Percentiles rank a stretch among this genome's conserved stretches.
phyloP scores from a whole-genome alignment of 2,113 vertebrate species.

The Alligator mississippiensis region DNA sequence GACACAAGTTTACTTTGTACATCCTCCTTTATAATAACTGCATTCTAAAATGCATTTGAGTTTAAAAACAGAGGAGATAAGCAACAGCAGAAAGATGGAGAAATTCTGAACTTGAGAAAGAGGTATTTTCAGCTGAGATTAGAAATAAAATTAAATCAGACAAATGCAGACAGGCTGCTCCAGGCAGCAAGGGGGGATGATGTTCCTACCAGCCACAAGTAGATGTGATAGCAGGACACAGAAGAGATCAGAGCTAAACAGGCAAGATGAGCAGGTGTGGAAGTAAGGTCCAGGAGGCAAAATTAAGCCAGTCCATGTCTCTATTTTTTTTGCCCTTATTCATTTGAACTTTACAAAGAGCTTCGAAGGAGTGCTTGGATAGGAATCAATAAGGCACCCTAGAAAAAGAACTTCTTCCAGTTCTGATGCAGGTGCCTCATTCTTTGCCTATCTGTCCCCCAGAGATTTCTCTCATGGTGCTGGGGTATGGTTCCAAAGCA shows the following conservation, averaged over 20 bases:
- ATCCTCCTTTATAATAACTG: slow-evolving; percentile 44
- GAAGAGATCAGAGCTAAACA: slow-evolving; percentile 48
- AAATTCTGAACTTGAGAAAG: slow-evolving; percentile 59
- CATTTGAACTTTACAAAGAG: slow-evolving; percentile 54
- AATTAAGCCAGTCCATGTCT: slow-evolving; percentile 47
- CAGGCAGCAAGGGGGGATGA: slow-evolving; percentile 31
- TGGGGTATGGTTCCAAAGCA: slow-evolving; percentile 53
- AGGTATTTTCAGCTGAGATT: slow-evolving; percentile 59
- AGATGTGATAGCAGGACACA: slow-evolving; percentile 45
- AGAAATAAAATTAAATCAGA: slow-evolving; percentile 60
- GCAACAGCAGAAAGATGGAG: slow-evolving; percentile 53
- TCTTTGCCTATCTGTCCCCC: slow-evolving; percentile 57
- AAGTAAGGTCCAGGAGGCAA: slow-evolving; percentile 45
- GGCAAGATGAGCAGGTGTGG: slow-evolving; percentile 15
- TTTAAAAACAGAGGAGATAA: slow-evolving; percentile 67
- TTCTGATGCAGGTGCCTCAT: slow-evolving; percentile 64
- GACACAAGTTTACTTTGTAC: slow-evolving; percentile 37
- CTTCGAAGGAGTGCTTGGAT: slow-evolving; percentile 61
- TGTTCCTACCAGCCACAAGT: slow-evolving; percentile 1
- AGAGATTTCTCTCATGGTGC: slow-evolving; percentile 32
- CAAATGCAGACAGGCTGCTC: not conserved
- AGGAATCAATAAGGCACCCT: slow-evolving; percentile 64
- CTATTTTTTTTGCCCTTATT: slow-evolving; percentile 66
- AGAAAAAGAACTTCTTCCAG: slow-evolving; percentile 61
- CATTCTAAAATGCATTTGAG: slow-evolving; percentile 46